Conservation (phyloP, 2,888 invertebrate genomes). For the Harmothoe impar region DNA sequence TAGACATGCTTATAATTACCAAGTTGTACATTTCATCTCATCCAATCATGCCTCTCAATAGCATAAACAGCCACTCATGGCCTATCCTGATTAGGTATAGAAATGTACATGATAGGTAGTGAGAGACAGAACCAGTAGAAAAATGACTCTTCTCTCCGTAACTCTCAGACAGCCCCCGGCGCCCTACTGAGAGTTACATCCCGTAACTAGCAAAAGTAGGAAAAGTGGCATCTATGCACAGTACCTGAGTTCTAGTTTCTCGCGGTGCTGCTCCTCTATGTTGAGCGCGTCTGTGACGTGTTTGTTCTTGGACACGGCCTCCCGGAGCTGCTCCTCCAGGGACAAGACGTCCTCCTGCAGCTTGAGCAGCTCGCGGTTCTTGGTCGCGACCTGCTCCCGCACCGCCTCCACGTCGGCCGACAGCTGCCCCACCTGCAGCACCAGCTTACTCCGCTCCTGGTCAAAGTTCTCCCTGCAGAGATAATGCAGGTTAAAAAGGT, state of each 20-base stretch:
- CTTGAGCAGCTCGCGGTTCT: conserved; percentile 69
- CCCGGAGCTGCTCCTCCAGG: conserved; percentile 75
- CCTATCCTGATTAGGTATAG: too few relatives aligned
- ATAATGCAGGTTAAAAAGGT: not conserved
- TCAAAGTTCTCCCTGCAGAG: conserved; percentile 73
- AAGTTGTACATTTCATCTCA: too few relatives aligned
- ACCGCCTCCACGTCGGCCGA: conserved; percentile 76
- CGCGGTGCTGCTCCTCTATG: conserved; percentile 71
- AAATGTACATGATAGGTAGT: too few relatives aligned
- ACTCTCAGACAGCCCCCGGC: too few relatives aligned
- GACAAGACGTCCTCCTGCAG: conserved; percentile 76
- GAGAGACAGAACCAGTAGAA: too few relatives aligned
- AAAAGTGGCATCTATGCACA: too few relatives aligned
- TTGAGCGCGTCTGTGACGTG: conserved; percentile 75
- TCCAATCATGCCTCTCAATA: too few relatives aligned
- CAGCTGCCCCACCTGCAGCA: conserved; percentile 75
- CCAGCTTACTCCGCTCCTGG: conserved; percentile 74
- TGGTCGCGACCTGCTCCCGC: conserved; percentile 72
- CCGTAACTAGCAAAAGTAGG: too few relatives aligned
- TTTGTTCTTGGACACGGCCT: conserved; percentile 72
- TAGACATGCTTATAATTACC: too few relatives aligned
- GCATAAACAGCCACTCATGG: too few relatives aligned
- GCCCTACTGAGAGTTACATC: too few relatives aligned
- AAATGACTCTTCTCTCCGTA: too few relatives aligned
- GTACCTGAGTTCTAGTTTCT: conserved; percentile 63